A percentile compares a stretch with the other conserved stretches of the same genome.
Evolutionary conservation across 2,797 vertebrate species (phyloP).

Genomic region (Crocodylus rhombifer): DNA sequence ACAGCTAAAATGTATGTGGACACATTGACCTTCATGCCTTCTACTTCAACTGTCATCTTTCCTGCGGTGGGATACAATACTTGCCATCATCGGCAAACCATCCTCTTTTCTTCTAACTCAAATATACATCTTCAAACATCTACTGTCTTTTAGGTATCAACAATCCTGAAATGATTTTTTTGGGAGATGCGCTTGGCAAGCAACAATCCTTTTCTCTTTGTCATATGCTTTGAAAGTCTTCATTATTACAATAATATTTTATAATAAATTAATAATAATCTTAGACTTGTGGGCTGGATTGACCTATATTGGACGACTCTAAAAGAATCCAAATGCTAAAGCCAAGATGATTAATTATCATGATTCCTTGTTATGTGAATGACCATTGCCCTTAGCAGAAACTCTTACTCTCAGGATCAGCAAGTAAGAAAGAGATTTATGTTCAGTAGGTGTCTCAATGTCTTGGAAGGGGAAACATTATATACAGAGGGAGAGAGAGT

Average conservation of each 20-base stretch:
- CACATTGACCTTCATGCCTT: not conserved
- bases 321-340: not conserved
- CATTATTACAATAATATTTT: not conserved
- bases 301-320: not conserved
- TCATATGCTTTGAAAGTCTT: not conserved
- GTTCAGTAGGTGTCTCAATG: conserved; percentile 28
- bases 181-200: not conserved
- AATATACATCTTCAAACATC: not conserved
- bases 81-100: not conserved
- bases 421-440: conserved; percentile 50
- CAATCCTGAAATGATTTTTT: not conserved
- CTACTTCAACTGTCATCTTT: not conserved
- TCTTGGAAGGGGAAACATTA: conserved; percentile 41
- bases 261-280: not conserved
- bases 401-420: not conserved
- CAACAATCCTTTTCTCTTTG: not conserved
- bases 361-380: not conserved
- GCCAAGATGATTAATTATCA: not conserved
- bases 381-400: not conserved
- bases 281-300: not conserved
- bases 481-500: conserved; percentile 8
- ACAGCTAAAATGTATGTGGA: not conserved
- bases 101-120: not conserved
- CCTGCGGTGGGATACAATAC: not conserved
- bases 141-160: not conserved